phyloP scores from a whole-genome alignment of 2,113 vertebrate species.

The Beaufortia kweichowensis region DNA sequence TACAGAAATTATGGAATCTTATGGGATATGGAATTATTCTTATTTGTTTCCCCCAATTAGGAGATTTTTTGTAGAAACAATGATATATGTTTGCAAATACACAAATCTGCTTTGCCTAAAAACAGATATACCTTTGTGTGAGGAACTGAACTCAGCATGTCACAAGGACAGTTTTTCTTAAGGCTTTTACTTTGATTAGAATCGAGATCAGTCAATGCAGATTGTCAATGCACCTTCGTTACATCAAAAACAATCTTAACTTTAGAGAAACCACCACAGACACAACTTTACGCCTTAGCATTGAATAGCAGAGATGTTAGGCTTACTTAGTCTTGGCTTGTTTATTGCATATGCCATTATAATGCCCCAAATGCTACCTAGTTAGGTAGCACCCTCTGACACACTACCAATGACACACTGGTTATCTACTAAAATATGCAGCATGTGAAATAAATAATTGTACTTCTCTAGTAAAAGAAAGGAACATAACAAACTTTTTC shows the following conservation, averaged over 20 bases:
- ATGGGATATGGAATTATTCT: no score
- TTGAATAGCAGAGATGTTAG: slow-evolving; percentile 27
- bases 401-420: background rate
- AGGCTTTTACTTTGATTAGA: background rate
- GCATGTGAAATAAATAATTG: background rate
- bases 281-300: slow-evolving; percentile 32
- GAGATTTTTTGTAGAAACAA: no score
- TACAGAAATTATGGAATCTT: no score
- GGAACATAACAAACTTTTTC: background rate
- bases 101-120: background rate
- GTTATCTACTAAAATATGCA: background rate
- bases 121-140: background rate
- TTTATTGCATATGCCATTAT: background rate
- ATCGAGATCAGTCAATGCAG: background rate
- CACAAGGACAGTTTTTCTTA: background rate
- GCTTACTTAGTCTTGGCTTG: background rate
- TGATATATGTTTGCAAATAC: no score
- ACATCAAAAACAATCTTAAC: background rate
- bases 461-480: background rate
- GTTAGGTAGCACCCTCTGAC: background rate
- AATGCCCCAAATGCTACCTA: background rate
- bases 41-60: no score
- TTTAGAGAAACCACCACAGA: background rate
- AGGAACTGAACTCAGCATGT: background rate
- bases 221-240: background rate